Evolutionary conservation across 1,140 invertebrate species (phyloP), one percentile per base, ranked within the genome.

Genomic region (Notospermus geniculatus): DNA sequence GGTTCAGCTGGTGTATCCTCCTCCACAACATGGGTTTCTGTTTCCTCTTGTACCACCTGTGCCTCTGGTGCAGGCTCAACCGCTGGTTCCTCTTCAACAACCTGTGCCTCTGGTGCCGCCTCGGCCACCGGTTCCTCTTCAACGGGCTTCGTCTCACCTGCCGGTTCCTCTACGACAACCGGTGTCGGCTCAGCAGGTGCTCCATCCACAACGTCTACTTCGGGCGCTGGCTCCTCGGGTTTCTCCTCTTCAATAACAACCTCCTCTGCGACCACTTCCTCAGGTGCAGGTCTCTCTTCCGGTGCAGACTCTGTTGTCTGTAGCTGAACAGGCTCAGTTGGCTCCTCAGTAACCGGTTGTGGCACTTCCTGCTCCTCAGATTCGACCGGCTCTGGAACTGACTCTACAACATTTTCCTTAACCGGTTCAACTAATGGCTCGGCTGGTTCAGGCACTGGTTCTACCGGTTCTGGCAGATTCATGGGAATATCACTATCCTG

Each of bases 401-500:
- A 50, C 25, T 50, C 46, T 4, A 50, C 46, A 50, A 50, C 46
- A 50, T 23, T 27, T 50, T 50, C 46, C n/a, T 50, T 27, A 50
- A 50, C 46, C n/a, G 46, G 46, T 23, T 19, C 25, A 50, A 27
- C 25, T 23, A 50, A 23, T 50, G 25, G n/a, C n/a, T 19, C 46
- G n/a, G 46, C 46, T 50, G 46, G 46, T 50, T 50, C 46, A 50
- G 46, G 46, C 25, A 50, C 46, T 50, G 46, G 46, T 50, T 50
- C 46, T 36, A 36, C 32, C 32, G 32, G 32, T 36, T 36, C 32
- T 7, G 32, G 32, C 32, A 36, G 32, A 36, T 36, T 36, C 32
- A 36, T 36, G 4, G 32, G 32, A 36, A 36, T 36, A 36, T 36
- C 32, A 36, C 32, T 36, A 15, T 36, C 32, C 4, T 19, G 5